Evolutionary conservation across 2,888 invertebrate species (phyloP).

Genomic region (Lepetodrilus schrolli): DNA sequence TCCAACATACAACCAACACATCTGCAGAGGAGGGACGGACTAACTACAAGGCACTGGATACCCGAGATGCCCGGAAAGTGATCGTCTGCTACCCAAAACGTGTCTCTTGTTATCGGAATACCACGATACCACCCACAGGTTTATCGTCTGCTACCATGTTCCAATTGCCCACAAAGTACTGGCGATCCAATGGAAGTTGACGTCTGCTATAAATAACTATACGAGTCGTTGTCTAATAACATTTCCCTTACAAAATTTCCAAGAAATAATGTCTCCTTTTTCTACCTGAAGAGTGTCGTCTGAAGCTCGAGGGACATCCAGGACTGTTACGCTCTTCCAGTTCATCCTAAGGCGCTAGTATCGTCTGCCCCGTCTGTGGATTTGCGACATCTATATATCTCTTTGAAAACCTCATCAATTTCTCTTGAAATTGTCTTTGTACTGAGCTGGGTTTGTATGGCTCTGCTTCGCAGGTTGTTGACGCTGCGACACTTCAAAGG

Average conservation of each 20-base stretch:
- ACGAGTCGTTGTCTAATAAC: no score
- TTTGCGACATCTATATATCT: constrained; percentile 5
- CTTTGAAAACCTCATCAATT: constrained; percentile 26
- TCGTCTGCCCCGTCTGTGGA: not conserved
- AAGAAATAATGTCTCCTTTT: no score
- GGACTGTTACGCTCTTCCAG: no score
- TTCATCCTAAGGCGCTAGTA: constrained; percentile 5
- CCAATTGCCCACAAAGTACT: no score
- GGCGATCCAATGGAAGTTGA: no score
- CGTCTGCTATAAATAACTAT: no score
- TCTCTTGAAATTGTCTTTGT: constrained; percentile 23
- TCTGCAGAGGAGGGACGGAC: constrained; percentile 16
- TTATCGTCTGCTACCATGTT: constrained; percentile 3
- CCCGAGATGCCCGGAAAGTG: constrained; percentile 18
- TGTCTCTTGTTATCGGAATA: no score
- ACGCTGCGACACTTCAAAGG: constrained; percentile 21
- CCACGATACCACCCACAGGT: no score
- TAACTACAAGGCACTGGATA: constrained; percentile 26
- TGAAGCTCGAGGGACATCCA: no score
- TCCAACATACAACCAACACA: constrained; percentile 22
- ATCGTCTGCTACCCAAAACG: constrained; percentile 18
- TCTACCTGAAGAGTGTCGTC: no score
- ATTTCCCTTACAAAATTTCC: no score
- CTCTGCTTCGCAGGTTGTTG: not conserved
- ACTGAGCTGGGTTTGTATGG: not conserved